These are phyloP conservation scores for Dendrolimus punctatus DNA, from an alignment of 1,140 invertebrate genomes.

Conservation along the genomic window DNA sequence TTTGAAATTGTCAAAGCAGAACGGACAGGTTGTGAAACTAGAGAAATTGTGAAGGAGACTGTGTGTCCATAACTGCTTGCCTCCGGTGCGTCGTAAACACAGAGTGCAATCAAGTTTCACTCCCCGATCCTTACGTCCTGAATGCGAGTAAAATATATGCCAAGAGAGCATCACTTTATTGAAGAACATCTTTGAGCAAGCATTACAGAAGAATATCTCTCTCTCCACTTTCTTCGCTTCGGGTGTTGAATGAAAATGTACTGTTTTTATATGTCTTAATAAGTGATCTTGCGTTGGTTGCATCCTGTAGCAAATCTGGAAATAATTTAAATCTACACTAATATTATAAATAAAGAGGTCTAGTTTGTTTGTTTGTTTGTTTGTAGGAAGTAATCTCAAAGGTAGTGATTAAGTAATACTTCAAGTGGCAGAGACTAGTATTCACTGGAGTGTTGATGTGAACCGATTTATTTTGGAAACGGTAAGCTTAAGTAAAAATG, in stretches of 20 bases:
- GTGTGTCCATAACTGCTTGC: conserved; percentile 22
- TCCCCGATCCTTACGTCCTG: background rate
- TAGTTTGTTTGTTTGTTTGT: too few relatives aligned
- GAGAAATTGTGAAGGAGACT: conserved; percentile 22
- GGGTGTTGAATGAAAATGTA: conserved; percentile 29
- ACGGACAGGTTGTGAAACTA: conserved; percentile 27
- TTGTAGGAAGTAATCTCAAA: too few relatives aligned
- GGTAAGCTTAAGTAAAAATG: too few relatives aligned
- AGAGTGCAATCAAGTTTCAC: conserved; percentile 21
- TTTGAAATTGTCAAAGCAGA: conserved; percentile 30
- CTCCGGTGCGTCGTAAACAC: conserved; percentile 15
- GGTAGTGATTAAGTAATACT: too few relatives aligned
- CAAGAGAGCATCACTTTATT: conserved; percentile 32
- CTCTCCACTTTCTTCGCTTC: conserved; percentile 28
- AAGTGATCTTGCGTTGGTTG: conserved; percentile 13
- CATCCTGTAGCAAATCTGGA: conserved; percentile 33
- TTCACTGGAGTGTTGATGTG: too few relatives aligned
- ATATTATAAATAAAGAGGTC: too few relatives aligned
- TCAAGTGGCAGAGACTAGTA: too few relatives aligned
- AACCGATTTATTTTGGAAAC: too few relatives aligned
- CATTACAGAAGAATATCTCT: conserved; percentile 43
- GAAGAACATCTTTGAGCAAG: conserved; percentile 37
- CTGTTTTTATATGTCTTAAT: conserved; percentile 29
- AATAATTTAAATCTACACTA: conserved; percentile 3
- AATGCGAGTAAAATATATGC: conserved; percentile 26